Evolutionary conservation across 2,888 invertebrate species (phyloP), one percentile per base, ranked within the genome.

Genomic region (Drosophila stalkeri): DNA sequence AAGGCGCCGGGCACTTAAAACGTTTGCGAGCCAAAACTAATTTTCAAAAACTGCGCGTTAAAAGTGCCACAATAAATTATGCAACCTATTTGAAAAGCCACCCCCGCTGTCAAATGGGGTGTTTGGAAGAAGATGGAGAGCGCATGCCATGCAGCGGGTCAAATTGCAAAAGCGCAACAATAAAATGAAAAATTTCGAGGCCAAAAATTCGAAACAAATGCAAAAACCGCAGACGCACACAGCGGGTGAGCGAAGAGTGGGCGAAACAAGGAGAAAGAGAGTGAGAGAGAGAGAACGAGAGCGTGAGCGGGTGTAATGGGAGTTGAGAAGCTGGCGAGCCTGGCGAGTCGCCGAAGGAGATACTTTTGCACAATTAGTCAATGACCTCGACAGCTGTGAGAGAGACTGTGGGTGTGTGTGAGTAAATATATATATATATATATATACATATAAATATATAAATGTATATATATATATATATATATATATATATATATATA

Each of bases 11-110:
- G 57, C 81, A 81, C 80, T 81, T 80, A 71, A 76, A 64, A 69
- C 71, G 74, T 35, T 61, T 52, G 64, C 61, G 64, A 54, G 49
- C 56, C 70, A 62, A 81, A 51, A 82, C 81, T 82, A 79, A 82
- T 85, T 84, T 81, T 80, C 63, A 62, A 74, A 79, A 77, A 79
- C 70, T 70, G 65, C 67, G 75, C 82, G 88, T 86, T 86, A 80
- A 86, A 86, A 74, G 51, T 89, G 89, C 83, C 90, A 88, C 86
- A 87, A 51, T 87, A 87, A 87, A 89, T 89, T 87, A 87, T 82
- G 56, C 76, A 78, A 68, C 67, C 70, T n/a, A 56, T 74, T 71
- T 65, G 62, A 61, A 67, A 57, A 73, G 57, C 39, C 81, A 80
- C 80, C 80, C 80, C 77, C 77, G 71, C 64, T 20, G 27, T 47